phyloP scores from a whole-genome alignment of 1,140 invertebrate species.

The Nephotettix cincticeps region DNA sequence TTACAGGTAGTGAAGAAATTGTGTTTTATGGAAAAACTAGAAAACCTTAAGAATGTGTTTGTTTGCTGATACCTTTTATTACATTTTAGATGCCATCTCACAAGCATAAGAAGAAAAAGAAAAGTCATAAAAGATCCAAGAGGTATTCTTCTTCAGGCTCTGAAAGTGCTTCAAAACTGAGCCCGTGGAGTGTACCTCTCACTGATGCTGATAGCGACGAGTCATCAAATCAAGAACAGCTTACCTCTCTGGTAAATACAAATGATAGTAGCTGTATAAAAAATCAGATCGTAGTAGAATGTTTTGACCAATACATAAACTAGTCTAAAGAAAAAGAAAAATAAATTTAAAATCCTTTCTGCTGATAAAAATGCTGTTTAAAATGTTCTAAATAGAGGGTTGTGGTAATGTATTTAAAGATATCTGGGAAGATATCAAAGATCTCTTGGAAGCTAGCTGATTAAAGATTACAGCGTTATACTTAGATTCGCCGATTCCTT shows the following conservation, averaged over 20 bases:
- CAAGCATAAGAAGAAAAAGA: constrained; percentile 14
- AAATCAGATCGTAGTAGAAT: background rate
- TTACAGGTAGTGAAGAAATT: no score
- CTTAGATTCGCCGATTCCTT: no score
- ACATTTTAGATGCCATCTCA: constrained; percentile 8
- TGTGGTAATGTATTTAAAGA: background rate
- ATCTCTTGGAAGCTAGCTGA: background rate
- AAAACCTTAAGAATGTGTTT: no score
- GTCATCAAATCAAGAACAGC: background rate
- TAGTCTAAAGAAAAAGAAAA: background rate
- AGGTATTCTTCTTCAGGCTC: background rate
- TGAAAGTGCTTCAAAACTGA: background rate
- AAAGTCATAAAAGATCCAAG: background rate
- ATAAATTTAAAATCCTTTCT: background rate
- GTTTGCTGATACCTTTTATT: no score
- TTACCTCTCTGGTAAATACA: constrained; percentile 5
- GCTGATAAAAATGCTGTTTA: background rate
- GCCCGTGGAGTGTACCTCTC: background rate
- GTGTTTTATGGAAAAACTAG: no score
- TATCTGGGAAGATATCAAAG: background rate
- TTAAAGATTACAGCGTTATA: background rate
- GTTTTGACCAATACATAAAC: background rate
- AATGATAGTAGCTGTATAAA: background rate
- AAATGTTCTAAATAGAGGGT: background rate
- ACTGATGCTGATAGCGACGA: background rate